Evolutionary conservation across 2,113 vertebrate species (phyloP), one percentile per base, ranked within the genome.

Genomic region (Circaetus gallicus): DNA sequence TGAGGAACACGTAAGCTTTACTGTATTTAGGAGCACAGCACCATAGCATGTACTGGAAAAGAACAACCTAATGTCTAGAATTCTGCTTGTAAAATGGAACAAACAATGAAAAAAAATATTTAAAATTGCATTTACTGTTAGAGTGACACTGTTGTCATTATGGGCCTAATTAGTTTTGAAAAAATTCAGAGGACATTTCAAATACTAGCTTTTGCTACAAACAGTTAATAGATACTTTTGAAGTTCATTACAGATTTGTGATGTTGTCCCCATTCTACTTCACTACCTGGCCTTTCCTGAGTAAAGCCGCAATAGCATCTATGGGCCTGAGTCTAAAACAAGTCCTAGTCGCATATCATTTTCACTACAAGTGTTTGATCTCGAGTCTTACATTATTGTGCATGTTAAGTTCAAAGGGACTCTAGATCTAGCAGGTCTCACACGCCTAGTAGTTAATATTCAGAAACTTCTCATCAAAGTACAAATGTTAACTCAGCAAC

Each of bases 361-460:
- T 95, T 90, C 85, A 73, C 32, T 34, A 15, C 15, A 36, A 70
- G 71, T 25, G 74, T 95, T 88, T 97, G 85, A 95, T 96, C 65
- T 72, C 0, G 1, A 92, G 38, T 80, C 53, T 45, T 66, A 26
- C 11, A 3, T 56, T 80, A 69, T 3, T 58, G 78, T 19, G 52
- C 66, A 17, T 18, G 19, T 53, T 12, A 69, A 92, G 62, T 93
- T 97, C 93, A 94, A 96, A 97, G 79, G 70, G 62, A 80, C 25
- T 91, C 19, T 11, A 66, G 32, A 88, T 77, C 50, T 53, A 49
- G 45, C 56, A 94, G 47, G 61, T 86, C 28, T 82, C 50, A 50
- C n/a, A 80, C 0, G 2, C 38, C 42, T 21, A 4, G 3, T 36
- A 47, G 45, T 90, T 81, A 82, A 90, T 90, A 93, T 91, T 88